Base-by-base conservation (phyloP, 2,113 vertebrate genomes). In the Mormyrus iriodes region DNA sequence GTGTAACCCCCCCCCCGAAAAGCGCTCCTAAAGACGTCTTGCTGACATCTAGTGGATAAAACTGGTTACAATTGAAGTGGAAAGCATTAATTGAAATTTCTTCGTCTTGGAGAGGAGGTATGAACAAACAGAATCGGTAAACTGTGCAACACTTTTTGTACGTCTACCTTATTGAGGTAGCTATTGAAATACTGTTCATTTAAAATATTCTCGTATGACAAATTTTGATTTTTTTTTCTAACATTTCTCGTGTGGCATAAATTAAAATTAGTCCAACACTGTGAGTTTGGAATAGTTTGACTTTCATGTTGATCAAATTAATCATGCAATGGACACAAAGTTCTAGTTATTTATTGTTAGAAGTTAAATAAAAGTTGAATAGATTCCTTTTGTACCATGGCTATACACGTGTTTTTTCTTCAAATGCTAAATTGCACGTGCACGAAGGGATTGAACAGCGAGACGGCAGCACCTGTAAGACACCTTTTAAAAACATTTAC, bases 261-360 rank as follows among this genome's bases (percentile, higher is more conserved):
- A 69, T 42, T 79, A 17, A 19, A 79, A 79, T 79, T 79, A 79
- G 35, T 79, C 35, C 31, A 79, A 79, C 73, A 42, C 73, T 79
- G 73, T 79, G 73, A 79, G 35, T 79, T 79, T 79, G 31, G 35
- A 42, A 79, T 79, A 42, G 39, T 79, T 79, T 79, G 73, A 19
- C 31, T 76, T 76, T 42, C 35, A 79, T 79, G 73, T 79, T 79
- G 35, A 79, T 42, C 35, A 42, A 79, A 42, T 19, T 79, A 79
- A 42, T 69, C 61, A 31, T 69, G n/a, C 27, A 79, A 42, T 79
- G 73, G 73, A 79, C 35, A 5, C 73, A 79, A 39, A 79, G 73
- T 79, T 35, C 73, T 39, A 79, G 35, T 19, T 79, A 39, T 79
- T 79, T 79, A 79, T 79, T 79, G 73, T 79, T 79, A 79, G 73